These are phyloP conservation scores for Drosophila bunnanda DNA, from an alignment of 2,888 invertebrate genomes.

Conservation along the genomic window DNA sequence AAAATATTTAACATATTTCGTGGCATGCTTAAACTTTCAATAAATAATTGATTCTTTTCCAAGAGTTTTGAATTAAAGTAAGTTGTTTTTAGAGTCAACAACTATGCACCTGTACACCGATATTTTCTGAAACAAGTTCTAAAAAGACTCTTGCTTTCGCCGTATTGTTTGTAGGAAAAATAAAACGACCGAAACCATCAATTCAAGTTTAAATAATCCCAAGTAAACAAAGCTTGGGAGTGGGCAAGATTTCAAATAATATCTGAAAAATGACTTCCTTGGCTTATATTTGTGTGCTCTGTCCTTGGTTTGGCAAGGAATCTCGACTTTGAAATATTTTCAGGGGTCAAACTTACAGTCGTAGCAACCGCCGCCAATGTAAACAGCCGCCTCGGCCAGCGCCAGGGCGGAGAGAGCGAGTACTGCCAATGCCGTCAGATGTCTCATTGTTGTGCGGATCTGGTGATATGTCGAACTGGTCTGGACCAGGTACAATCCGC, in stretches of 20 bases:
- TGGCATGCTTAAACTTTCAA: too few relatives aligned
- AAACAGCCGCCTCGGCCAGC: constrained; percentile 66
- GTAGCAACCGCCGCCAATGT: constrained; percentile 72
- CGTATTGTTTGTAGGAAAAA: neutral
- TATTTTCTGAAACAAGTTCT: neutral
- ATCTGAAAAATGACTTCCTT: neutral
- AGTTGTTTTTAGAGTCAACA: neutral
- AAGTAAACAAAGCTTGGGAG: neutral
- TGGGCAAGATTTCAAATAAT: neutral
- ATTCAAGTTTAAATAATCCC: neutral
- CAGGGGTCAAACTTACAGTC: constrained; percentile 57
- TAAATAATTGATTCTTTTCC: too few relatives aligned
- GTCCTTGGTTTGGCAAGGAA: neutral
- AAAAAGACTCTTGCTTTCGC: neutral
- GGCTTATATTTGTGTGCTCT: too few relatives aligned
- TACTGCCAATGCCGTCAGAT: constrained; percentile 50
- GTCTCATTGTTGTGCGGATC: constrained; percentile 53
- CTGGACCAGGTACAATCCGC: constrained; percentile 47
- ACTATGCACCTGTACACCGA: neutral
- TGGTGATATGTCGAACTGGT: constrained; percentile 55
- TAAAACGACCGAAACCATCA: too few relatives aligned
- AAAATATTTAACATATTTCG: too few relatives aligned
- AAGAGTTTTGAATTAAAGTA: neutral
- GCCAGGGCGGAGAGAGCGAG: constrained; percentile 52
- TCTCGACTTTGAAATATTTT: neutral